These are phyloP conservation scores for Rhegmatorhina hoffmannsi DNA, from an alignment of 2,113 vertebrate species.

Conservation along the genomic window DNA sequence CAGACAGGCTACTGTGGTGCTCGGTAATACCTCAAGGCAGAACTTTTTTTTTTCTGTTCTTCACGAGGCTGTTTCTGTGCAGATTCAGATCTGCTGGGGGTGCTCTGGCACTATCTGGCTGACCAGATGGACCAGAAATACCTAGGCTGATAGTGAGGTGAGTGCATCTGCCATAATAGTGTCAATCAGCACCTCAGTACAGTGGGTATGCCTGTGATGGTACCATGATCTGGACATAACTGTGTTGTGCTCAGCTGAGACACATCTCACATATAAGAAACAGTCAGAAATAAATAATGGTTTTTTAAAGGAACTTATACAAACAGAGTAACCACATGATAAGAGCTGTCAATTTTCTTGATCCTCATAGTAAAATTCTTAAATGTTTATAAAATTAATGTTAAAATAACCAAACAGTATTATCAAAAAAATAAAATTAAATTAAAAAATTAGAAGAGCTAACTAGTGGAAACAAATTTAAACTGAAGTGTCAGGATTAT, in stretches of 20 bases:
- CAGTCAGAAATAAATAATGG: background rate
- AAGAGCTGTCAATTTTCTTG: background rate
- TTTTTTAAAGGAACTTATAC: background rate
- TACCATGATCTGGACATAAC: background rate
- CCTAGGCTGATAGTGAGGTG: background rate
- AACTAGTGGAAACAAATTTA: background rate
- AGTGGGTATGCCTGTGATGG: accelerated
- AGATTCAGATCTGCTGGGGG: background rate
- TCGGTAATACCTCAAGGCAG: background rate
- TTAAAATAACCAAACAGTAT: background rate
- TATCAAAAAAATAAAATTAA: background rate
- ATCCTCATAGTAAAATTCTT: background rate
- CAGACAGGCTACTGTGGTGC: background rate
- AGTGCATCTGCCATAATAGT: background rate
- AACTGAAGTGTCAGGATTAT: background rate
- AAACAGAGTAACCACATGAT: background rate
- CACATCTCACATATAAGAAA: accelerated
- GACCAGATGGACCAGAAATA: background rate
- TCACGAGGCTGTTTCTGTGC: background rate
- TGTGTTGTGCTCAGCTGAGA: accelerated
- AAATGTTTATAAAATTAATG: background rate
- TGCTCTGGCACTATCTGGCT: background rate
- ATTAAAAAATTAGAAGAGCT: accelerated
- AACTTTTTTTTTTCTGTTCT: background rate
- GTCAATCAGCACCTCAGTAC: accelerated